Conservation (phyloP, 53 echinoderm and acorn worm species). For the Glandiceps talaboti region DNA sequence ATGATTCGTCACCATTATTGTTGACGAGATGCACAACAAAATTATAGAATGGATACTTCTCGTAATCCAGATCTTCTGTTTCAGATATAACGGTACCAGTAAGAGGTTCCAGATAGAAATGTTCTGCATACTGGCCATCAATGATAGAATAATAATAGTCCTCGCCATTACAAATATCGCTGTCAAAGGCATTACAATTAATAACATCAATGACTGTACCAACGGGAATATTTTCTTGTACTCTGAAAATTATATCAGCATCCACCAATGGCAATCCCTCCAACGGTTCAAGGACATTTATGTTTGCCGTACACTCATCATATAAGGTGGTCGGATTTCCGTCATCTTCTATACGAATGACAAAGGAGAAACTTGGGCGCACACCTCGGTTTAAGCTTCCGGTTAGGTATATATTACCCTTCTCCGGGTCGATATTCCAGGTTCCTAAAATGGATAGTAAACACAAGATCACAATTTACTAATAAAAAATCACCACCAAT, state of each 20-base stretch:
- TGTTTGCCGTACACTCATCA: neutral
- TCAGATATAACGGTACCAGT: neutral
- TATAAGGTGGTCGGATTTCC: neutral
- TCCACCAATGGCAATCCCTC: neutral
- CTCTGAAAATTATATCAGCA: neutral
- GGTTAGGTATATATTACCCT: neutral
- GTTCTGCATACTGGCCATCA: neutral
- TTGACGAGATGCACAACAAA: neutral
- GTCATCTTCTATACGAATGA: neutral
- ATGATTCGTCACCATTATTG: neutral
- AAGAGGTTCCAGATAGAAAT: neutral
- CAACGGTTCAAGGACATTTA: neutral
- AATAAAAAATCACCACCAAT: too few relatives aligned
- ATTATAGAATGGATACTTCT: neutral
- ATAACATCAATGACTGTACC: slow-evolving; percentile 16
- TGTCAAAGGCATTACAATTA: neutral
- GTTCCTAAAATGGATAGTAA: neutral
- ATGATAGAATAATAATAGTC: neutral
- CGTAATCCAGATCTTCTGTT: neutral
- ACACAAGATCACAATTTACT: too few relatives aligned
- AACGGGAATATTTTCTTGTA: slow-evolving; percentile 27
- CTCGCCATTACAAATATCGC: neutral
- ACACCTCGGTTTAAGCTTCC: neutral
- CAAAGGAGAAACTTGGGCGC: neutral
- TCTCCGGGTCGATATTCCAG: neutral